Evolutionary conservation across 2,888 invertebrate species (phyloP).

Genomic region (Zele albiditarsus): DNA sequence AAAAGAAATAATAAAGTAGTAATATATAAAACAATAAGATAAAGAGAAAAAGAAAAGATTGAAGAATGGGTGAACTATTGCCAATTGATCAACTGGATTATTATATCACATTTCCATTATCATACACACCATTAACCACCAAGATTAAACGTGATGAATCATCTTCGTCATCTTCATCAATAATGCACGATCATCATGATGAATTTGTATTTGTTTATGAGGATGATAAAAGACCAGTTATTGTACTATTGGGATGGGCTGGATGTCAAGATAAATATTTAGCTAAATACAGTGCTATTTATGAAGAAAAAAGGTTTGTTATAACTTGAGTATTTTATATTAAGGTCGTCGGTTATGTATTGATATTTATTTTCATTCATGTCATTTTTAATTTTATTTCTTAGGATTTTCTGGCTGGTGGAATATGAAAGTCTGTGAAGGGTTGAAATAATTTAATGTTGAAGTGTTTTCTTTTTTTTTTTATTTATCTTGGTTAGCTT

Average conservation of each 20-base stretch:
- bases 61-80: neutral
- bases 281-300: conserved; percentile 85
- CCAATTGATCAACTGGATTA: conserved; percentile 73
- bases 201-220: conserved; percentile 77
- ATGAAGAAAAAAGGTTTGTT: conserved; percentile 81
- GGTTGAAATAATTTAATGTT: too few relatives aligned
- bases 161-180: conserved; percentile 24
- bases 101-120: conserved; percentile 77
- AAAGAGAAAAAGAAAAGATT: neutral
- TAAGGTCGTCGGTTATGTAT: too few relatives aligned
- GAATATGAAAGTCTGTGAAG: too few relatives aligned
- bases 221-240: conserved; percentile 80
- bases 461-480: too few relatives aligned
- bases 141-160: conserved; percentile 36
- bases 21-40: too few relatives aligned
- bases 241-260: conserved; percentile 85
- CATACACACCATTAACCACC: conserved; percentile 67
- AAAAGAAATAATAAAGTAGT: too few relatives aligned
- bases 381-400: too few relatives aligned
- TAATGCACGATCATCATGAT: conserved; percentile 63
- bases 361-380: too few relatives aligned
- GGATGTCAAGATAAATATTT: conserved; percentile 86
- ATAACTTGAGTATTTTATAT: neutral
- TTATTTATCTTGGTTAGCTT: too few relatives aligned
- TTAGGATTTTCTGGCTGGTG: too few relatives aligned